Percentiles rank a stretch among this genome's conserved stretches.
Conservation (phyloP, 53 echinoderm and acorn worm species). For the Patiria pectinifera region DNA sequence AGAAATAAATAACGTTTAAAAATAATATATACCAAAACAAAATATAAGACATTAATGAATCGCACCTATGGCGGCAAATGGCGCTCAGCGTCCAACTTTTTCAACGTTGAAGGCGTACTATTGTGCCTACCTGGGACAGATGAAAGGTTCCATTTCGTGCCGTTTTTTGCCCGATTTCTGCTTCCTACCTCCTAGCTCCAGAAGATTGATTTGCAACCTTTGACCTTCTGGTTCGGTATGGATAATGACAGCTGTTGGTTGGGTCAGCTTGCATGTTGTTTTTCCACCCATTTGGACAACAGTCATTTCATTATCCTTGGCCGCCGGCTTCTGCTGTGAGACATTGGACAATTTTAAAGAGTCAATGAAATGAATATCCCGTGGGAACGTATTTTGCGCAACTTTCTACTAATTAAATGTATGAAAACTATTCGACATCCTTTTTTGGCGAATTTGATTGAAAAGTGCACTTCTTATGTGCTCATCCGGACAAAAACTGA, state of each 20-base stretch:
- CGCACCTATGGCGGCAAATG: too few relatives aligned
- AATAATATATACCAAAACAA: neutral
- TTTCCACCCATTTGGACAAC: neutral
- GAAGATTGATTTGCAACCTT: slow-evolving; percentile 6
- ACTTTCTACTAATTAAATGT: too few relatives aligned
- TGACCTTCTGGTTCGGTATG: slow-evolving; percentile 4
- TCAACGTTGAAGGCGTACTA: too few relatives aligned
- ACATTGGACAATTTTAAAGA: neutral
- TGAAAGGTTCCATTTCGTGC: slow-evolving; percentile 4
- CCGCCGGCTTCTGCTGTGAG: neutral
- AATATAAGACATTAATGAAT: too few relatives aligned
- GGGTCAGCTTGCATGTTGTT: neutral
- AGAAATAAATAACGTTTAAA: neutral
- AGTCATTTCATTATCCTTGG: neutral
- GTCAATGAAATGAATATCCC: neutral
- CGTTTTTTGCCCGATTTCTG: neutral
- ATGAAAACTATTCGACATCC: too few relatives aligned
- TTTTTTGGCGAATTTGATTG: too few relatives aligned
- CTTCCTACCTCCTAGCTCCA: neutral
- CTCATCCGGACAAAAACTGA: too few relatives aligned
- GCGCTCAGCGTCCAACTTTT: too few relatives aligned
- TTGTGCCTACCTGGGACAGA: slow-evolving; percentile 34
- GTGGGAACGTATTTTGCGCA: too few relatives aligned
- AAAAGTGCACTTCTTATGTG: too few relatives aligned
- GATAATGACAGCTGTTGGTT: neutral